Evolutionary conservation across 2,888 invertebrate genomes (phyloP).

Genomic region (Synergus umbraculus): DNA sequence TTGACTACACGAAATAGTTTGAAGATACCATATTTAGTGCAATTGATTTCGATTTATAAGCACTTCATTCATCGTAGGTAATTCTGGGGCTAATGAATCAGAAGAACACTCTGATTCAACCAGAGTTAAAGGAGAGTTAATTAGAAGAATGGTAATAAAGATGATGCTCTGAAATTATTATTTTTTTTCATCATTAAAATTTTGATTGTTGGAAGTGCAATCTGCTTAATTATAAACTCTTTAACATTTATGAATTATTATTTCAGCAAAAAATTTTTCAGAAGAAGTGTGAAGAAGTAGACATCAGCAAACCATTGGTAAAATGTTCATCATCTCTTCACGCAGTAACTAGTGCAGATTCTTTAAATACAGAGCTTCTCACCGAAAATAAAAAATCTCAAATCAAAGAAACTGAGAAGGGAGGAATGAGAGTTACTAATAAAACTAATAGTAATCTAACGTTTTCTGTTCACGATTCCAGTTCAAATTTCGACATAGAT

Average conservation of each 20-base stretch:
- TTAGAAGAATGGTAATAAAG: background rate
- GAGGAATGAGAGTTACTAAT: background rate
- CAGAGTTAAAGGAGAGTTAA: background rate
- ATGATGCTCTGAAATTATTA: background rate
- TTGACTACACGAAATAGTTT: background rate
- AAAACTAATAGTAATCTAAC: conserved; percentile 11
- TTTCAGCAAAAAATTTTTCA: background rate
- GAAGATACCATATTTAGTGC: background rate
- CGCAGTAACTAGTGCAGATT: conserved; percentile 24
- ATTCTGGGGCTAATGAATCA: background rate
- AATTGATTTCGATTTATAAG: background rate
- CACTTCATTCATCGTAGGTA: background rate
- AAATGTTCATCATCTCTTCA: conserved; percentile 29
- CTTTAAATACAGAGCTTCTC: conserved; percentile 10
- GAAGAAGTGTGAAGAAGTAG: background rate
- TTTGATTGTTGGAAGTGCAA: too few relatives aligned
- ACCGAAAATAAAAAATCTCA: background rate
- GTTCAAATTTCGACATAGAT: conserved; percentile 45
- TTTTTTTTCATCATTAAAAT: too few relatives aligned
- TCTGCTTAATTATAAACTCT: too few relatives aligned
- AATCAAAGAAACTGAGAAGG: background rate
- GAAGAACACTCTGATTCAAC: background rate
- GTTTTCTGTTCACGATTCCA: conserved; percentile 33
- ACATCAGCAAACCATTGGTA: background rate
- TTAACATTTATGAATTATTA: background rate